Evolutionary conservation across 2,113 vertebrate species (phyloP).

Genomic region (Aramus guarauna): DNA sequence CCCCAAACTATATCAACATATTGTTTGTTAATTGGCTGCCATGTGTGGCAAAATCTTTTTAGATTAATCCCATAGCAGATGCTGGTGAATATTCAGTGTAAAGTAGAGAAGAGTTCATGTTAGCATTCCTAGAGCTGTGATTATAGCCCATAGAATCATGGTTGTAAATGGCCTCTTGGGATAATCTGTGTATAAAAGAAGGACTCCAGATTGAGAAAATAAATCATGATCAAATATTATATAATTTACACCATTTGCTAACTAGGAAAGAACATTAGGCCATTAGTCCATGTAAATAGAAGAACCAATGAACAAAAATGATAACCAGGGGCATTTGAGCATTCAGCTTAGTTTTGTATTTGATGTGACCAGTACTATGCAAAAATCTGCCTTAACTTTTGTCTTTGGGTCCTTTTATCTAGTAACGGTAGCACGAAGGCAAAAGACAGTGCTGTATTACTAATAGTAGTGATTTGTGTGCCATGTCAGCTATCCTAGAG

Average conservation of each 20-base stretch:
- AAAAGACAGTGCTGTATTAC: not conserved
- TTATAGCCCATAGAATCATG: conserved; percentile 12
- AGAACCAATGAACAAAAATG: not conserved
- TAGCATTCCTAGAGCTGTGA: conserved; percentile 56
- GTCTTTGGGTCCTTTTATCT: not conserved
- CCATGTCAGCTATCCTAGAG: not conserved
- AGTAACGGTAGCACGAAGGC: not conserved
- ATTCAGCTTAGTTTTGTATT: not conserved
- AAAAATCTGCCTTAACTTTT: not conserved
- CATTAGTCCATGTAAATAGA: conserved; percentile 27
- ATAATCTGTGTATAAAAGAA: conserved; percentile 42
- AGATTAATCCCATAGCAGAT: conserved; percentile 65
- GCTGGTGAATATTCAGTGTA: conserved; percentile 72
- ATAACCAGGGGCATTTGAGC: not conserved
- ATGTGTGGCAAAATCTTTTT: conserved; percentile 64
- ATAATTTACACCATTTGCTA: conserved; percentile 37
- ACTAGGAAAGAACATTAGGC: not conserved
- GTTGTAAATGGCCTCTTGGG: conserved; percentile 50
- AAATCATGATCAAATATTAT: conserved; percentile 50
- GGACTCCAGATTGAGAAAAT: conserved; percentile 54
- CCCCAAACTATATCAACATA: conserved; percentile 46
- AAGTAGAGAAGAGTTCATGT: conserved; percentile 49
- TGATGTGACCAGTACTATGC: not conserved
- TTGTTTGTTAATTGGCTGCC: conserved; percentile 64
- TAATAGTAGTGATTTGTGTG: not conserved